Percentiles rank a stretch among this genome's conserved stretches.
Evolutionary conservation across 1,140 invertebrate genomes (phyloP).

Genomic region (Venturia canescens): DNA sequence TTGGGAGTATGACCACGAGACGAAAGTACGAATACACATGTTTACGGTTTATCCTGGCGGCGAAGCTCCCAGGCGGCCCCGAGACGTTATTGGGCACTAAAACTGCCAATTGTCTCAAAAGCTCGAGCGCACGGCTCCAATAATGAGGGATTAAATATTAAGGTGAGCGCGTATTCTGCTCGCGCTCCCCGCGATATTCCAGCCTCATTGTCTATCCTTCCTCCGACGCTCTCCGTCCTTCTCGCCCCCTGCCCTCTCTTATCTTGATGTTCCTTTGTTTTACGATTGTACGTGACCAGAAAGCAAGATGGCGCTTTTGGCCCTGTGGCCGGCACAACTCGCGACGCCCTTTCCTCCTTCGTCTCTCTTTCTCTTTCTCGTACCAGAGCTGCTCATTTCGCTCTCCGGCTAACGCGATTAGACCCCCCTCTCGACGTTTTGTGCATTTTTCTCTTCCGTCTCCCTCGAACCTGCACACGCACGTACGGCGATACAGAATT

Average conservation of each 20-base stretch:
- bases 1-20: not conserved
- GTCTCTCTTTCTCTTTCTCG: not conserved
- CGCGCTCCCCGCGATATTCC: constrained; percentile 59
- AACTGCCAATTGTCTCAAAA: constrained; percentile 76
- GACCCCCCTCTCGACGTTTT: constrained; percentile 55
- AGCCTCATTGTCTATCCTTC: not conserved
- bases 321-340: constrained; percentile 37
- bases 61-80: constrained; percentile 41
- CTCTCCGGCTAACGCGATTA: constrained; percentile 68
- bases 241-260: constrained; percentile 3
- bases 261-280: constrained; percentile 73
- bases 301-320: constrained; percentile 70
- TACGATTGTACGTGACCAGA: constrained; percentile 75
- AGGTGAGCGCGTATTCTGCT: constrained; percentile 67
- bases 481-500: constrained; percentile 38
- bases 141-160: constrained; percentile 77
- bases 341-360: constrained; percentile 17
- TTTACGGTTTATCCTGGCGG: constrained; percentile 10
- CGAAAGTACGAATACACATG: not conserved
- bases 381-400: not conserved
- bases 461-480: constrained; percentile 32
- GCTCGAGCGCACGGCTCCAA: constrained; percentile 67
- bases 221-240: not conserved
- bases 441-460: constrained; percentile 1
- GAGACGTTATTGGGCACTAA: constrained; percentile 69